Evolutionary conservation across 2,888 invertebrate species (phyloP).

Genomic region (Mayetiola destructor): DNA sequence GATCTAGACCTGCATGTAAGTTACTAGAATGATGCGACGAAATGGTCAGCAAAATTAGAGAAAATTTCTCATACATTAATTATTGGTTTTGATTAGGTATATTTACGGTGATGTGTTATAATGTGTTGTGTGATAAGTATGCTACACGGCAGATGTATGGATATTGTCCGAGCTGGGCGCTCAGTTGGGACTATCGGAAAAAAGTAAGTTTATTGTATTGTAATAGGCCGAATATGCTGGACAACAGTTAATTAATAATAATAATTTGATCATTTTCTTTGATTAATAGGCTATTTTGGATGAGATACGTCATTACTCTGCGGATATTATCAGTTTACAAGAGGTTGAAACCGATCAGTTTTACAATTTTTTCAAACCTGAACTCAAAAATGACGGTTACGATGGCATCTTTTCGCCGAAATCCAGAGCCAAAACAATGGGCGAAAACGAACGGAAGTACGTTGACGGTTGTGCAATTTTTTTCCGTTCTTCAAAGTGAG

Average conservation of each 20-base stretch:
- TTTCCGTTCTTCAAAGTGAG: constrained; percentile 77
- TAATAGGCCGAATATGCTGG: no score
- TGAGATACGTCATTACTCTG: constrained; percentile 90
- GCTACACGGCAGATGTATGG: constrained; percentile 98
- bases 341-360: constrained; percentile 99
- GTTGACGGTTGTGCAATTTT: constrained; percentile 99
- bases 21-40: constrained; percentile 29
- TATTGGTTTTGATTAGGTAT: constrained; percentile 51
- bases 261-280: neutral
- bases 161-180: constrained; percentile 97
- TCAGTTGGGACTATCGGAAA: constrained; percentile 97
- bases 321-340: constrained; percentile 91
- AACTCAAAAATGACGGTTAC: constrained; percentile 80
- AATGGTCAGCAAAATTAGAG: no score
- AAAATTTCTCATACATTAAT: neutral
- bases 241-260: neutral
- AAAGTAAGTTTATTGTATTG: constrained; percentile 40
- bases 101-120: constrained; percentile 99
- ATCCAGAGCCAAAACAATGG: constrained; percentile 96
- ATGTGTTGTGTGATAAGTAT: constrained; percentile 97
- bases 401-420: constrained; percentile 97
- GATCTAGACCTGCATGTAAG: constrained; percentile 82
- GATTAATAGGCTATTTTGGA: constrained; percentile 59
- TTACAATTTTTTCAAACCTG: constrained; percentile 89
- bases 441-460: constrained; percentile 87